These are phyloP conservation scores for Agrochola lychnidis DNA, from an alignment of 2,888 invertebrate species.

Conservation along the genomic window DNA sequence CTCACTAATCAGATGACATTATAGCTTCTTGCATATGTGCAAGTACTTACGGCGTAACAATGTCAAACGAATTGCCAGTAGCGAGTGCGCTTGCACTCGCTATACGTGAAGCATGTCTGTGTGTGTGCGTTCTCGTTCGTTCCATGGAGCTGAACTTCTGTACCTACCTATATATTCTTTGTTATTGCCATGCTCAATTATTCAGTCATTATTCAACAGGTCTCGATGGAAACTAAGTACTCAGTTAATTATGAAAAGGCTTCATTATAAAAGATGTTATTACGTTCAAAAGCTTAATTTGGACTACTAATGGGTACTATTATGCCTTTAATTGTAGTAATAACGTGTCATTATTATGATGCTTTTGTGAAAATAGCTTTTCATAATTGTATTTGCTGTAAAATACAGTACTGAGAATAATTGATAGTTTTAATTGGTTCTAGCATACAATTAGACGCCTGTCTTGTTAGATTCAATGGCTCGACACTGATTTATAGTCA, in stretches of 20 bases:
- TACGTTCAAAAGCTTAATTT: constrained; percentile 52
- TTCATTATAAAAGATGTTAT: constrained; percentile 60
- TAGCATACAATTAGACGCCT: background rate
- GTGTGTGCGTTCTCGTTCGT: background rate
- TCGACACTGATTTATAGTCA: constrained; percentile 29
- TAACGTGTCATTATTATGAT: constrained; percentile 34
- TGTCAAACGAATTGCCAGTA: background rate
- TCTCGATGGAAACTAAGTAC: constrained; percentile 51
- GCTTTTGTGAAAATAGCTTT: background rate
- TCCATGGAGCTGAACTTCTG: background rate
- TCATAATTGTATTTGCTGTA: constrained; percentile 17
- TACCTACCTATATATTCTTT: background rate
- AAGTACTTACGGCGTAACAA: background rate
- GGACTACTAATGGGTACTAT: constrained; percentile 39
- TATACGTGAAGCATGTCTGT: background rate
- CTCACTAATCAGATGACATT: background rate
- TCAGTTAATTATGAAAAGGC: constrained; percentile 57
- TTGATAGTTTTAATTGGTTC: constrained; percentile 40
- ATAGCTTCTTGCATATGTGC: background rate
- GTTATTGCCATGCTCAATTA: constrained; percentile 38
- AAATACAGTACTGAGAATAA: background rate
- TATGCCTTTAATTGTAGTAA: constrained; percentile 27
- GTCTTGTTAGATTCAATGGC: background rate
- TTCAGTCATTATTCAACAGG: constrained; percentile 57
- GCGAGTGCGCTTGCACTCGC: background rate